Percentiles rank a stretch among this genome's conserved stretches.
Conservation (phyloP, 2,113 vertebrate genomes). For the Microtus oregoni region DNA sequence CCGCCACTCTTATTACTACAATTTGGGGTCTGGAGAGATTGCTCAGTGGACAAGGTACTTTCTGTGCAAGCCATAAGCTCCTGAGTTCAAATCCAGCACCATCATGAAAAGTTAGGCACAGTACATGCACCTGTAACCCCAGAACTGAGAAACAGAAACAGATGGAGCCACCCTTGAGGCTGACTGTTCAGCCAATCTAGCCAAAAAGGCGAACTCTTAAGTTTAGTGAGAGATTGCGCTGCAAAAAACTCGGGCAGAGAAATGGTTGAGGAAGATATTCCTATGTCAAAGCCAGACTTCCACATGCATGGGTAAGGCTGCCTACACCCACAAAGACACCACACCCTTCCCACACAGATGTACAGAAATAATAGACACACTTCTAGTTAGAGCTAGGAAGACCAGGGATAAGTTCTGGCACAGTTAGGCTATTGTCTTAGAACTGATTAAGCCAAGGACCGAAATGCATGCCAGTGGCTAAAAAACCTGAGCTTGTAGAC, state of each 20-base stretch:
- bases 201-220: not conserved
- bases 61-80: no score
- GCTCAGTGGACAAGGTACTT: not conserved
- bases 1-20: no score
- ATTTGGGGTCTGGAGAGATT: not conserved
- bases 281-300: not conserved
- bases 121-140: not conserved
- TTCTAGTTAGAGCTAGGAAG: not conserved
- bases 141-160: not conserved
- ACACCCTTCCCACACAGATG: no score
- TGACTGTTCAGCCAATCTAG: not conserved
- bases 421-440: not conserved
- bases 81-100: not conserved
- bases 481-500: not conserved
- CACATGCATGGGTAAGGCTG: not conserved
- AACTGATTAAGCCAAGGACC: not conserved
- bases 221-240: not conserved
- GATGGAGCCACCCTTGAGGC: no score
- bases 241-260: not conserved
- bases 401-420: not conserved
- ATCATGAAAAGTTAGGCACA: not conserved
- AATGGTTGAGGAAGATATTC: not conserved
- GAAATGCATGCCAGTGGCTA: not conserved
- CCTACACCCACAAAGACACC: not conserved
- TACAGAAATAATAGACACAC: not conserved